Conservation (phyloP, 2,797 vertebrate genomes). For the Oreochromis mossambicus region DNA sequence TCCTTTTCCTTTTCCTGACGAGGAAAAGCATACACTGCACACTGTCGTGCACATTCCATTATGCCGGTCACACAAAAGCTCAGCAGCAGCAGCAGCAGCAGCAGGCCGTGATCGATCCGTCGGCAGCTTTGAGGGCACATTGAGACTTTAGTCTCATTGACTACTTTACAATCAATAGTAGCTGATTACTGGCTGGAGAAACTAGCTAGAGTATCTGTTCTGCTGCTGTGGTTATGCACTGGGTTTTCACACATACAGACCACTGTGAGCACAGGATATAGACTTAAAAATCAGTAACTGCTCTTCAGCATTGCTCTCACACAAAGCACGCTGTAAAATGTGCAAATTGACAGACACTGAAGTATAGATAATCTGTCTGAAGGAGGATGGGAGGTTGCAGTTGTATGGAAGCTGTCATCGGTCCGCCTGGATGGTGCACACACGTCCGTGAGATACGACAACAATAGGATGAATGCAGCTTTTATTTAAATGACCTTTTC, state of each 20-base stretch:
- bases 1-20: not conserved
- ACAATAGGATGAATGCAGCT: not conserved
- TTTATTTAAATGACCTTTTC: not conserved
- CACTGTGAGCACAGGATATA: constrained; percentile 2
- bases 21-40: not conserved
- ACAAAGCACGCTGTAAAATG: not conserved
- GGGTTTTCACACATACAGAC: constrained; percentile 13
- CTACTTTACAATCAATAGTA: constrained; percentile 62
- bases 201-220: constrained; percentile 28
- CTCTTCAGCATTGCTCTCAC: not conserved
- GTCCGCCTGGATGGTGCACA: not conserved
- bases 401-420: constrained; percentile 11
- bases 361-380: constrained; percentile 25
- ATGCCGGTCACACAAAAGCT: constrained; percentile 45
- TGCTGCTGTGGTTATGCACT: constrained; percentile 2
- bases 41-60: constrained; percentile 26
- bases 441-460: not conserved
- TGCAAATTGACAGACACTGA: not conserved
- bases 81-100: constrained; percentile 8
- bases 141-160: constrained; percentile 68
- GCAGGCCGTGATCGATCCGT: constrained; percentile 49
- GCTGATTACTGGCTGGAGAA: constrained; percentile 63
- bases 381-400: constrained; percentile 32
- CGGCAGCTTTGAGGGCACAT: constrained; percentile 56
- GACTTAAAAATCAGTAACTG: constrained; percentile 21